Base-by-base conservation (phyloP, 2,797 vertebrate species). In the Geotrypetes seraphini region DNA sequence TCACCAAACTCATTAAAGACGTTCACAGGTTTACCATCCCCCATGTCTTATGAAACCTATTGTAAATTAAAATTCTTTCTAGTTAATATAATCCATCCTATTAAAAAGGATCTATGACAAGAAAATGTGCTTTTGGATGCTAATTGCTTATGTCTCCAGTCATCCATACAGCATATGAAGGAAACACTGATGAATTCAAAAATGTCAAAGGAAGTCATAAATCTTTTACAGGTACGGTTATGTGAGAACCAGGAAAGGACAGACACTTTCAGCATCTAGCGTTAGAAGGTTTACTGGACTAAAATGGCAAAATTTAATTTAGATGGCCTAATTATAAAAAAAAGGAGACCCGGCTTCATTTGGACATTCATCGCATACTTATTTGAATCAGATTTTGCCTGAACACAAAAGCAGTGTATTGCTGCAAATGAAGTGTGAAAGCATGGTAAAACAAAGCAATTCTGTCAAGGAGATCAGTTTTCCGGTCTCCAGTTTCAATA, bases 271-370 rank as follows among this genome's bases (percentile, higher is more conserved):
- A 63, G 79, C 84, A 88, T 88, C 84, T 85, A 87, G 80, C 86
- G 61, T 71, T 59, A 60, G 65, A 79, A 29, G 64, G 72, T 78
- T 87, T 85, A 84, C 83, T 63, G 67, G 80, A 81, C 75, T 71
- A 86, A 87, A 87, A 84, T 69, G 66, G 74, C 65, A 78, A 75
- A 88, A 91, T 86, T 65, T 80, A 81, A 83, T 82, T 85, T 84
- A 83, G 76, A 88, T 86, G 75, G 82, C 63, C 62, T 83, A 84
- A 79, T 88, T 88, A 86, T 82, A 81, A 71, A 76, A 69, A 54
- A 49, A 33, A 34, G 34, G 38, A 35, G 50, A 73, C 73, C 60
- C 51, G 69, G 72, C 85, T 78, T 81, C 80, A 75, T 66, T 56
- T 27, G 73, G 69, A 65, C 59, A 74, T 84, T 79, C 64, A 75